Evolutionary conservation across 2,113 vertebrate species (phyloP), one percentile per base, ranked within the genome.

Genomic region (Salvelinus sp.): DNA sequence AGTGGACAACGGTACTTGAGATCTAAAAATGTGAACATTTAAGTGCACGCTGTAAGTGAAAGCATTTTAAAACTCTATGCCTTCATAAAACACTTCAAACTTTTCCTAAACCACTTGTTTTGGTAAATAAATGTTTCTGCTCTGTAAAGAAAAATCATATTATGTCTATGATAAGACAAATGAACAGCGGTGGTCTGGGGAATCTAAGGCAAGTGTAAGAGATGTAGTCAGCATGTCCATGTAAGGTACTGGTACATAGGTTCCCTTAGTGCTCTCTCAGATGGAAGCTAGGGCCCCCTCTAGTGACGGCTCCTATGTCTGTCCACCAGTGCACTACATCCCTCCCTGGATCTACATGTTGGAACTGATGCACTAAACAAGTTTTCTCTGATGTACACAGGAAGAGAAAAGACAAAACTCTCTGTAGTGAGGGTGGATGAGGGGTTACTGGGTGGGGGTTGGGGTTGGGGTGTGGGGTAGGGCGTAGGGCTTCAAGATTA

Each of bases 331-430:
- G 3, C 3, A 54, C 48, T 54, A 54, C 6, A 44, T 18, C 50
- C 50, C 50, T 54, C 50, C 27, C 62, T 10, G 16, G 64, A 47
- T 69, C 69, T 57, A 50, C 71, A 76, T 38, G 67, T 77, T 27
- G 54, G 57, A 68, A 69, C 47, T 12, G 25, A 76, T 18, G 16
- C 14, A 28, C 74, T 84, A 83, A 86, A 85, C 73, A 68, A 62
- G 30, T 25, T 62, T 23, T 47, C 7, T 44, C 38, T 48, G 44
- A 44, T 38, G 30, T n/a, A 72, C n/a, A 67, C 44, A 67, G 69
- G 73, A 78, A 6, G 22, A 16, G 50, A 66, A 28, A 47, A 89
- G 82, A 90, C 72, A 77, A 87, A 88, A 58, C 75, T 72, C 63
- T 82, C 83, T 70, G 76, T 73, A 44, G 38, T 9, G 38, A n/a